A percentile compares a stretch with the other conserved stretches of the same genome.
phyloP scores from a whole-genome alignment of 64 coral and sea anemone genomes.

The Dendrophyllia cribrosa region DNA sequence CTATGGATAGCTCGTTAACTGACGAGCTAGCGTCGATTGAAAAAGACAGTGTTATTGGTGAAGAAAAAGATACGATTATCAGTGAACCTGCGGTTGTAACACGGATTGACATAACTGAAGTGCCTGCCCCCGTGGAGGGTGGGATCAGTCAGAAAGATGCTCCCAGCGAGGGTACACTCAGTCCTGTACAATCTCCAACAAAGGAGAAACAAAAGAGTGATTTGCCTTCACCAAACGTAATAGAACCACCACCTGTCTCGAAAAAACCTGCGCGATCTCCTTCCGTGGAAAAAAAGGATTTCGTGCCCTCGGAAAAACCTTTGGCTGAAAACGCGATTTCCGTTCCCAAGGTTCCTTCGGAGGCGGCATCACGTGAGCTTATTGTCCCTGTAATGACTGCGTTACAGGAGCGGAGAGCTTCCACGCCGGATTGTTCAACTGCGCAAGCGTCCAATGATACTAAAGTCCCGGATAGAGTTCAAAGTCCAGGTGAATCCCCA shows the following conservation, averaged over 20 bases:
- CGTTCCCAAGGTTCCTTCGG: not conserved
- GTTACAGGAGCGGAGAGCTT: slow-evolving; percentile 21
- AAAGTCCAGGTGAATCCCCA: not conserved
- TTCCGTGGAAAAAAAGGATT: not conserved
- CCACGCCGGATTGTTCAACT: slow-evolving; percentile 30
- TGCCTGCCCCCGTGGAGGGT: not conserved
- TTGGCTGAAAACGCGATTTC: not conserved
- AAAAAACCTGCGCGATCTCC: slow-evolving; percentile 16
- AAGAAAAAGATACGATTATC: not conserved
- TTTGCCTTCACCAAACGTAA: not conserved
- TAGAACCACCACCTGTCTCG: not conserved
- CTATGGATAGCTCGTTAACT: not conserved
- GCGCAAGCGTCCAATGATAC: not conserved
- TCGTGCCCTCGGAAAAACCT: not conserved
- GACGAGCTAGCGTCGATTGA: not conserved
- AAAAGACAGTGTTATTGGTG: not conserved
- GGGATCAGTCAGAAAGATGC: not conserved
- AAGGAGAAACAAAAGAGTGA: not conserved
- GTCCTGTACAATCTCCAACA: slow-evolving; percentile 5
- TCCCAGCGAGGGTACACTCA: not conserved
- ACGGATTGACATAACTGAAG: not conserved
- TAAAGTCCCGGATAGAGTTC: slow-evolving; percentile 4
- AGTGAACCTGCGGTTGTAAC: not conserved
- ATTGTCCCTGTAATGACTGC: slow-evolving; percentile 43
- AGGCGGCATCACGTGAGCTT: slow-evolving; percentile 10